A percentile compares a stretch with the other conserved stretches of the same genome.
These are phyloP conservation scores for Prietella phreatophila DNA, from an alignment of 2,113 vertebrate genomes.

Conservation along the genomic window DNA sequence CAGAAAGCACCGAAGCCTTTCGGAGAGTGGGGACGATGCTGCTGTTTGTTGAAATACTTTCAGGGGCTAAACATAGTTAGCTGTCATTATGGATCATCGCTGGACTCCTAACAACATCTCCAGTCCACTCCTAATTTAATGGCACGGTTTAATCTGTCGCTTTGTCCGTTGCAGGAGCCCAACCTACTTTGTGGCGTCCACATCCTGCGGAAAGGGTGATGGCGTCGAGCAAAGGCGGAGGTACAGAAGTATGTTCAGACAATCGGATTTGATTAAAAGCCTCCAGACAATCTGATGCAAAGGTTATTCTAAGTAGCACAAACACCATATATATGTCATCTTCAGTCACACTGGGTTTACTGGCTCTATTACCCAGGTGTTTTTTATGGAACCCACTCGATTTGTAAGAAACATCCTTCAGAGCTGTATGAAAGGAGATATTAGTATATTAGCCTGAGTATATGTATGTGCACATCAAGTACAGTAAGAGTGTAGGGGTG, in stretches of 20 bases:
- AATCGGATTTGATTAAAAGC: constrained; percentile 68
- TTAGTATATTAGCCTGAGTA: constrained; percentile 25
- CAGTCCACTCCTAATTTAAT: constrained; percentile 63
- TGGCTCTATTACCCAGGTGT: not conserved
- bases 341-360: not conserved
- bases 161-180: constrained; percentile 60
- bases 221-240: constrained; percentile 41
- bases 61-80: constrained; percentile 73
- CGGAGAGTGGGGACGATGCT: constrained; percentile 66
- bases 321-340: not conserved
- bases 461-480: constrained; percentile 53
- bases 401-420: not conserved
- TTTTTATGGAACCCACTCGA: not conserved
- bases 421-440: not conserved
- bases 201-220: constrained; percentile 63
- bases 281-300: constrained; percentile 30
- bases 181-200: constrained; percentile 55
- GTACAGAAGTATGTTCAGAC: constrained; percentile 58
- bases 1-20: constrained; percentile 64
- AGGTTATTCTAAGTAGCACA: constrained; percentile 2
- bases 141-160: constrained; percentile 66
- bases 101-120: constrained; percentile 53
- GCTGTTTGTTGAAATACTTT: constrained; percentile 72
- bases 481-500: constrained; percentile 65
- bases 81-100: constrained; percentile 71